A percentile compares a stretch with the other conserved stretches of the same genome.
phyloP scores from a whole-genome alignment of 2,113 vertebrate genomes.

The Colistium nudipinnis region DNA sequence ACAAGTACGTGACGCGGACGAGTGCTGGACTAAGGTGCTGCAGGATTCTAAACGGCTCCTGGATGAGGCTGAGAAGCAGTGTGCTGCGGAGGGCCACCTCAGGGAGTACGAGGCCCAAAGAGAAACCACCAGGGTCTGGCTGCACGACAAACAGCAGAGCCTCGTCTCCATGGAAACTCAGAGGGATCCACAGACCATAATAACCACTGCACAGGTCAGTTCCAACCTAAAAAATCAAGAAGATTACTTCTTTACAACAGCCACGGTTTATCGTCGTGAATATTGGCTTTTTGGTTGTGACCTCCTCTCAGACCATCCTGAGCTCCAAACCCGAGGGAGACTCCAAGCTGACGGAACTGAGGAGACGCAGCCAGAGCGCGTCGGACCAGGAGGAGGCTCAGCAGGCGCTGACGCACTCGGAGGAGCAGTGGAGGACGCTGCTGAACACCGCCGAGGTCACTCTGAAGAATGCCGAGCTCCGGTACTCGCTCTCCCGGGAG shows the following conservation, averaged over 20 bases:
- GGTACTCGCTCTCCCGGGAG: slow-evolving; percentile 69
- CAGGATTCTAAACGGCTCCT: slow-evolving; percentile 28
- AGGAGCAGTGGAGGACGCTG: slow-evolving; percentile 68
- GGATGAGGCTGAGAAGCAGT: slow-evolving; percentile 39
- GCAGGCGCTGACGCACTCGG: slow-evolving; percentile 34
- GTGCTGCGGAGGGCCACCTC: slow-evolving; percentile 31
- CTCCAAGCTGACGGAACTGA: slow-evolving; percentile 64
- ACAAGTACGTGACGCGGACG: slow-evolving; percentile 28
- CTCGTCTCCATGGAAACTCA: slow-evolving; percentile 19
- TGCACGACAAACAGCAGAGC: slow-evolving; percentile 54
- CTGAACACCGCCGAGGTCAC: slow-evolving; percentile 52
- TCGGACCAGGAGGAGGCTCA: slow-evolving; percentile 51
- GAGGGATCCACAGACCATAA: slow-evolving; percentile 45
- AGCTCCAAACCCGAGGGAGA: slow-evolving; percentile 75
- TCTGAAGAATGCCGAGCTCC: slow-evolving; percentile 63
- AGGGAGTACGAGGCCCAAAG: slow-evolving; percentile 34
- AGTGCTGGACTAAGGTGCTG: slow-evolving; percentile 59
- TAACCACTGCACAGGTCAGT: slow-evolving; percentile 62
- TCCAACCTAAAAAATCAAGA: background rate
- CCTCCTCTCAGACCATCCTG: slow-evolving; percentile 60
- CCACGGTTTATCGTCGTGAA: no score
- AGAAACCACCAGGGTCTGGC: slow-evolving; percentile 58
- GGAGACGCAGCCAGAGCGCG: slow-evolving; percentile 56
- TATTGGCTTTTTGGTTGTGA: background rate
- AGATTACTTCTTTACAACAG: no score